These are phyloP conservation scores for Exaiptasia diaphana DNA, from an alignment of 64 coral and sea anemone genomes.

Conservation along the genomic window DNA sequence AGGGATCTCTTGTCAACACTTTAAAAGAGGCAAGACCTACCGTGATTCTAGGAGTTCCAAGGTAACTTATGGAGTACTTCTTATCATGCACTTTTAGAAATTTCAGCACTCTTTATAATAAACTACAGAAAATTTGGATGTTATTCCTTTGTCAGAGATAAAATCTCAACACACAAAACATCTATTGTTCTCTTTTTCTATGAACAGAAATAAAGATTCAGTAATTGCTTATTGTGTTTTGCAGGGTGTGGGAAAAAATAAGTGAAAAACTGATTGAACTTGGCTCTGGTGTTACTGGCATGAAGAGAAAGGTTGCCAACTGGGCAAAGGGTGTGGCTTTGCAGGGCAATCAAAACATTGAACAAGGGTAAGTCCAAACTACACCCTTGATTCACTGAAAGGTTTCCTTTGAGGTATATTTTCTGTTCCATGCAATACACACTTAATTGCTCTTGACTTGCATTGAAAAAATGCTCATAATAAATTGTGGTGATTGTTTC, in stretches of 20 bases:
- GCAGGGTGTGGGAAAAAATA: constrained; percentile 94
- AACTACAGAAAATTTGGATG: too few species aligned
- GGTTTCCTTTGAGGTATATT: not conserved
- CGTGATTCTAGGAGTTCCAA: constrained; percentile 68
- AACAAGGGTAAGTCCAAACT: constrained; percentile 72
- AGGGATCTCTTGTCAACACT: constrained; percentile 66
- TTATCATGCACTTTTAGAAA: too few species aligned
- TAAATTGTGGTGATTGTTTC: too few species aligned
- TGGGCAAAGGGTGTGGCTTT: constrained; percentile 83
- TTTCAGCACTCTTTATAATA: too few species aligned
- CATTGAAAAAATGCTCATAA: not conserved
- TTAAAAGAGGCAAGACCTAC: constrained; percentile 62
- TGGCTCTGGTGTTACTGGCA: constrained; percentile 65
- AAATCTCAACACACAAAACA: too few species aligned
- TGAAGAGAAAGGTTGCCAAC: constrained; percentile 76
- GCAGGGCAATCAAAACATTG: constrained; percentile 84
- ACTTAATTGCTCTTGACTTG: not conserved
- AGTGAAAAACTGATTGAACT: constrained; percentile 82
- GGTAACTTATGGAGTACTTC: too few species aligned
- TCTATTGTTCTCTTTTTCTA: too few species aligned
- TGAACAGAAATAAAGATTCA: too few species aligned
- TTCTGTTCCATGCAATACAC: too few species aligned
- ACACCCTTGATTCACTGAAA: too few species aligned
- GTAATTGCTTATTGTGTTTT: not conserved
- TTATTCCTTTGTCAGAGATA: too few species aligned